Conservation (phyloP, 2,888 invertebrate species). For the Drosophila testacea region DNA sequence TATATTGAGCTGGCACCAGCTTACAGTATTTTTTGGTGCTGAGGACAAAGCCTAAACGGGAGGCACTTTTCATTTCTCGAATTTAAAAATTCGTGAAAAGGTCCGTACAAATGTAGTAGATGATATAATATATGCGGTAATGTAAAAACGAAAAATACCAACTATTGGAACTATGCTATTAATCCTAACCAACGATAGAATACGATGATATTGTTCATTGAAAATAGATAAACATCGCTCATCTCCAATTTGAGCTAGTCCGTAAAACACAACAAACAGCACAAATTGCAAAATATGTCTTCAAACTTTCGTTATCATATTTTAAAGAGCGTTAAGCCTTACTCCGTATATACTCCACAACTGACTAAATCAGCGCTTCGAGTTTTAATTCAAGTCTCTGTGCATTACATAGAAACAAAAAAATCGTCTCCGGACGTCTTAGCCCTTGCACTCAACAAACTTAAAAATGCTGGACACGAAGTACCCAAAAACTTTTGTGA, state of each 20-base stretch:
- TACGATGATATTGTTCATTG: conserved; percentile 31
- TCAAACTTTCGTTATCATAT: conserved; percentile 83
- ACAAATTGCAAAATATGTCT: conserved; percentile 73
- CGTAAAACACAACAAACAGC: background rate
- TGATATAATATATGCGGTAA: no score
- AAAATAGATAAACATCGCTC: background rate
- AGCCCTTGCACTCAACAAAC: conserved; percentile 84
- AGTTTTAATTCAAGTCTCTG: conserved; percentile 85
- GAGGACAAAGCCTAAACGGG: no score
- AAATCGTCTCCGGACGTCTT: conserved; percentile 84
- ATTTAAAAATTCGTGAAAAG: no score
- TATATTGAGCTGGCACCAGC: no score
- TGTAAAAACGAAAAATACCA: no score
- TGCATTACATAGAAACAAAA: conserved; percentile 84
- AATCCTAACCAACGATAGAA: background rate
- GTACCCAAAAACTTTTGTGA: conserved; percentile 86
- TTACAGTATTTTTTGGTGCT: no score
- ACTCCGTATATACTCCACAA: conserved; percentile 82
- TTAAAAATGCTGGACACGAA: conserved; percentile 84
- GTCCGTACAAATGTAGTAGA: no score
- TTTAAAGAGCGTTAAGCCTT: conserved; percentile 82
- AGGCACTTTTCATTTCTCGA: no score
- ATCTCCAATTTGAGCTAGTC: conserved; percentile 26
- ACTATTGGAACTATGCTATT: background rate
- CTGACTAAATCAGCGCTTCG: conserved; percentile 84